Base-by-base conservation (phyloP, 2,888 invertebrate species). In the Drosophila greeni region DNA sequence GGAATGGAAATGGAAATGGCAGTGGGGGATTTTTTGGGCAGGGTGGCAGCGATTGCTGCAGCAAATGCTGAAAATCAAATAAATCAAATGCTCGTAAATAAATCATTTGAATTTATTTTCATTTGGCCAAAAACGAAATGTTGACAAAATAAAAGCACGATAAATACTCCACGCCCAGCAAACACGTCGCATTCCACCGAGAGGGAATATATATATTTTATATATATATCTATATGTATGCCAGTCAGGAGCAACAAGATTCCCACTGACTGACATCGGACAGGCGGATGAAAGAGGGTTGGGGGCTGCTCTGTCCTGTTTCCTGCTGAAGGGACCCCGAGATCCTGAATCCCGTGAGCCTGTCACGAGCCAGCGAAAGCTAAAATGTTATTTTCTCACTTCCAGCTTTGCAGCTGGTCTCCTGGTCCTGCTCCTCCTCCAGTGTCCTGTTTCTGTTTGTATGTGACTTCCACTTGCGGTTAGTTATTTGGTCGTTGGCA, bases 21-120 rank as follows among this genome's bases (percentile, higher is more conserved):
- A 39, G 11, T 6, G 7, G 12, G 12, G 39, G 18, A 5, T 26
- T 26, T 54, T 53, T 26, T 11, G 52, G 65, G 31, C 18, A 65
- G 39, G 55, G 34, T 23, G 53, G 20, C 57, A 45, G 57, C 55
- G 33, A 33, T 48, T 43, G 36, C 39, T 49, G 53, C 40, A 23
- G 56, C 70, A 70, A 74, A 75, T 66, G 66, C 57, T 49, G 80
- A 76, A 83, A 84, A 82, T 83, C 82, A 85, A 86, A 86, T 86
- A 86, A 86, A 86, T 86, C 86, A 86, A 85, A 84, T 71, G 75
- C 81, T 86, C 80, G 84, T 86, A 84, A 86, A 86, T 86, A 86
- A 86, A 85, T 86, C 86, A 86, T 86, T 85, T 82, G 75, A 86
- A 86, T 86, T 78, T 83, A 81, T 82, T 85, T 83, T 81, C 79